A percentile compares a stretch with the other conserved stretches of the same genome.
phyloP scores from a whole-genome alignment of 2,888 invertebrate genomes.

The Drosophila conformis region DNA sequence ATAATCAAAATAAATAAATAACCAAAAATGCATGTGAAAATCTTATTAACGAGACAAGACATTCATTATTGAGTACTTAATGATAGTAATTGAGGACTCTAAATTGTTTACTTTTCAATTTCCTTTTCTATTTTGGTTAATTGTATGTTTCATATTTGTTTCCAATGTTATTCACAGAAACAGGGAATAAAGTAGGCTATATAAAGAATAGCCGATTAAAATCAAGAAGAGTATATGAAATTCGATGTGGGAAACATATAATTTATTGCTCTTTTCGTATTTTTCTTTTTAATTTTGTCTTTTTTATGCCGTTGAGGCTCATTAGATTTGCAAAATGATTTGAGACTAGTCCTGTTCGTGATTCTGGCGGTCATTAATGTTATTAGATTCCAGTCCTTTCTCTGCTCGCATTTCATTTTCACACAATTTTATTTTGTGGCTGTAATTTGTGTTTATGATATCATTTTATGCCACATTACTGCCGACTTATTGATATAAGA shows the following conservation, averaged over 20 bases:
- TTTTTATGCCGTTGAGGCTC: conserved; percentile 84
- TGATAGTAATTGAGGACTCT: neutral
- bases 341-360: conserved; percentile 56
- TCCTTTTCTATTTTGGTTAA: neutral
- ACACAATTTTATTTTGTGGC: conserved; percentile 47
- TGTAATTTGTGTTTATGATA: conserved; percentile 67
- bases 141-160: neutral
- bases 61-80: neutral
- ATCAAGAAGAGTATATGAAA: conserved; percentile 4
- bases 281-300: conserved; percentile 38
- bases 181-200: neutral
- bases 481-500: conserved; percentile 46
- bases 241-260: neutral
- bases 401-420: conserved; percentile 62
- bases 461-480: conserved; percentile 73
- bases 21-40: neutral
- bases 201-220: neutral
- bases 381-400: conserved; percentile 64
- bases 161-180: neutral
- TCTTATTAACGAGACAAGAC: neutral
- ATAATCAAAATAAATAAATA: neutral
- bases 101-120: neutral
- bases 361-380: conserved; percentile 73
- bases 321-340: conserved; percentile 84
- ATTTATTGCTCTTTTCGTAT: conserved; percentile 32